Evolutionary conservation across 2,113 vertebrate genomes (phyloP).

Genomic region (Labeo catla): DNA sequence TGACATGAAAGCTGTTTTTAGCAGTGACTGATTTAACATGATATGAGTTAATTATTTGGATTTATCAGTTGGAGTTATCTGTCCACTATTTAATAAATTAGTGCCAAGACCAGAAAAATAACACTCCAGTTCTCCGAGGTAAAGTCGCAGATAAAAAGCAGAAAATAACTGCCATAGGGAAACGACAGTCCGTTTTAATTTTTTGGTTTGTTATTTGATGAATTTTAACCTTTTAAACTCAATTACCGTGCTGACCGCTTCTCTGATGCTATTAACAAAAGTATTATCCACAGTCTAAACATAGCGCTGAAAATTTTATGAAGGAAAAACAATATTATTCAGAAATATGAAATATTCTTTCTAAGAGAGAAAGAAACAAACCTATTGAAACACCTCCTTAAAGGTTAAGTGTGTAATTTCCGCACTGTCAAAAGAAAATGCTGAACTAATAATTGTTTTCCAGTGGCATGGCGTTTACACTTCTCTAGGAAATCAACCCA

Average conservation of each 20-base stretch:
- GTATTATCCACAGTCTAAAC: background rate
- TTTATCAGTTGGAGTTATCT: constrained; percentile 23
- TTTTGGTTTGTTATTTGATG: constrained; percentile 3
- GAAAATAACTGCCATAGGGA: constrained; percentile 3
- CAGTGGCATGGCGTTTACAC: background rate
- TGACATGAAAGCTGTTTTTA: constrained; percentile 2
- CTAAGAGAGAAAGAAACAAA: background rate
- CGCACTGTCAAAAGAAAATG: background rate
- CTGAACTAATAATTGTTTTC: constrained; percentile 1
- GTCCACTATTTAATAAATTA: background rate
- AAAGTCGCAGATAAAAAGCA: background rate
- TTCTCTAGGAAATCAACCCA: background rate
- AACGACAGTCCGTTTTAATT: background rate
- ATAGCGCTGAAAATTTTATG: background rate
- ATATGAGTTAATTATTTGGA: constrained; percentile 13
- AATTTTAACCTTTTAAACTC: constrained; percentile 21
- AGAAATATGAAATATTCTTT: background rate
- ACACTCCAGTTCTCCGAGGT: background rate
- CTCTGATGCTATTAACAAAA: background rate
- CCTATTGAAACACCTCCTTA: background rate
- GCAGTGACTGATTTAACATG: constrained; percentile 6
- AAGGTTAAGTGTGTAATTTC: background rate
- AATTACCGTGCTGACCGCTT: background rate
- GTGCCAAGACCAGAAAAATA: background rate
- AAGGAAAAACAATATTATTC: background rate